Conservation (phyloP, 2,797 vertebrate species). For the Scolopax bukidnonensis region DNA sequence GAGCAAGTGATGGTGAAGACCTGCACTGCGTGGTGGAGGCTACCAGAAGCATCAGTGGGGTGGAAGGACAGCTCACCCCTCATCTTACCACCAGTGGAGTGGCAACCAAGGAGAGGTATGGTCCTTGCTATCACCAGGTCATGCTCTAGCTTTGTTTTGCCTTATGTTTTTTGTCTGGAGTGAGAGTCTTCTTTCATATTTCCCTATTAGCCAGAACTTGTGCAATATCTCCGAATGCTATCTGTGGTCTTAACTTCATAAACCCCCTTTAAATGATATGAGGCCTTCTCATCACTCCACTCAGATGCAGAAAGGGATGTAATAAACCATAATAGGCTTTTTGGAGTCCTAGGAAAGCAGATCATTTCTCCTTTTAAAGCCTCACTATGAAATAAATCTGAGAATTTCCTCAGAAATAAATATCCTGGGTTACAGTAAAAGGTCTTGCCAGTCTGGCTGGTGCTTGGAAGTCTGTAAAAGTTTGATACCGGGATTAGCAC, state of each 20-base stretch:
- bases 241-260: background rate
- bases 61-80: background rate
- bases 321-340: background rate
- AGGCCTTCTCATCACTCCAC: background rate
- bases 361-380: background rate
- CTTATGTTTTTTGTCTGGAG: background rate
- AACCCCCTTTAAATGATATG: background rate
- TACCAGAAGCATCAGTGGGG: accelerated
- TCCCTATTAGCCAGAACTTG: background rate
- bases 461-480: background rate
- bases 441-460: background rate
- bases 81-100: background rate
- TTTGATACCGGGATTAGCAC: background rate
- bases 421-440: background rate
- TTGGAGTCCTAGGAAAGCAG: background rate
- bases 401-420: background rate
- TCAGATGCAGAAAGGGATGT: background rate
- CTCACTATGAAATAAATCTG: background rate
- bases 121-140: background rate
- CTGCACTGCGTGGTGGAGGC: background rate
- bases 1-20: background rate
- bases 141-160: background rate
- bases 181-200: background rate
- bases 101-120: background rate
- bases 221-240: background rate